Evolutionary conservation across 2,888 invertebrate species (phyloP).

Genomic region (Sphecodes monilicornis): DNA sequence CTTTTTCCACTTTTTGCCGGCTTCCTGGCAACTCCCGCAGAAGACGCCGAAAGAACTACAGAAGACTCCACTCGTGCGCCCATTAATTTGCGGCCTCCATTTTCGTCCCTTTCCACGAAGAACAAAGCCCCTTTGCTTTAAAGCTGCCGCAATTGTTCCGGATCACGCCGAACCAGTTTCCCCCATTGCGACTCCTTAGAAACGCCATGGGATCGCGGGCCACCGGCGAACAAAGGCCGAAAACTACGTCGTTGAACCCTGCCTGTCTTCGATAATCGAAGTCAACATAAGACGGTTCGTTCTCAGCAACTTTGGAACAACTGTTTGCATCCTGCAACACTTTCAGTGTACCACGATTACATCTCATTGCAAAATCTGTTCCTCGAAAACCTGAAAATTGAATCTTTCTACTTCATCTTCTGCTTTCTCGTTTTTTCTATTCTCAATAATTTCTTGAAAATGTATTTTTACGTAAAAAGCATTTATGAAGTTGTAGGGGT

Average conservation of each 20-base stretch:
- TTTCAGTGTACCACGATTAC: neutral
- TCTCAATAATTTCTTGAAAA: too few relatives aligned
- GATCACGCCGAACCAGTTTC: constrained; percentile 14
- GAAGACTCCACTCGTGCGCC: constrained; percentile 56
- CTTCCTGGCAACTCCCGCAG: constrained; percentile 54
- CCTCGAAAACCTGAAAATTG: neutral
- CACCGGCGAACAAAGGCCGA: constrained; percentile 14
- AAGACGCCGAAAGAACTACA: constrained; percentile 57
- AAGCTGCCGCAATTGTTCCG: constrained; percentile 26
- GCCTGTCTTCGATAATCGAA: neutral
- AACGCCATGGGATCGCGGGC: constrained; percentile 4
- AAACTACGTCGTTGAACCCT: constrained; percentile 1
- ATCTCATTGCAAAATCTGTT: neutral
- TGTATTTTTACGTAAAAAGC: too few relatives aligned
- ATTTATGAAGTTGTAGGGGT: too few relatives aligned
- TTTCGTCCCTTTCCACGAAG: constrained; percentile 31
- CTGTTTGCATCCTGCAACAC: neutral
- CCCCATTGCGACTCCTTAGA: neutral
- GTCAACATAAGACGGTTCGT: neutral
- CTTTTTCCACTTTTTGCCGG: constrained; percentile 52
- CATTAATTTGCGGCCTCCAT: constrained; percentile 53
- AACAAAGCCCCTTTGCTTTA: constrained; percentile 38
- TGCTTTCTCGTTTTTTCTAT: too few relatives aligned
- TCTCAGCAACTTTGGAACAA: neutral
- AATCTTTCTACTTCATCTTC: neutral